Conservation (phyloP, 2,888 invertebrate genomes). For the Epiblema foenella region DNA sequence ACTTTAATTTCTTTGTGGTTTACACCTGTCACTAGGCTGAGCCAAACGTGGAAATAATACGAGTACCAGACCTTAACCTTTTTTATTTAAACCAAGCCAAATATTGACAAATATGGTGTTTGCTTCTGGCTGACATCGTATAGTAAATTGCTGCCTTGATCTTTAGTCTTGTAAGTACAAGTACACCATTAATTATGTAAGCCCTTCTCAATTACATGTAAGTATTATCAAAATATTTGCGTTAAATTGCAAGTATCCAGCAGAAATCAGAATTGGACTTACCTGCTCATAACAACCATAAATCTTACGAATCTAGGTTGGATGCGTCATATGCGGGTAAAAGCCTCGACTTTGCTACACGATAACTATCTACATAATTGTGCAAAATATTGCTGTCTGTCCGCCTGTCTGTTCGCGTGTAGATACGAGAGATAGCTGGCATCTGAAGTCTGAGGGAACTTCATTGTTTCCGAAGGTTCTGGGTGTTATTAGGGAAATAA, state of each 20-base stretch:
- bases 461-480: conserved; percentile 42
- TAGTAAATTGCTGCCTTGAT: neutral
- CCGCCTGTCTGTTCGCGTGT: conserved; percentile 63
- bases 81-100: neutral
- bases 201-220: neutral
- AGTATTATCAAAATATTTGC: neutral
- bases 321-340: conserved; percentile 39
- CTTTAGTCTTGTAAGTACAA: too few relatives aligned
- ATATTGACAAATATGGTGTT: neutral
- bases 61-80: neutral
- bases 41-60: conserved; percentile 10
- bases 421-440: conserved; percentile 56
- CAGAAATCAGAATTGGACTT: neutral
- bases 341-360: conserved; percentile 55
- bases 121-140: neutral
- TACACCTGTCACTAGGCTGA: conserved; percentile 44
- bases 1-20: conserved; percentile 43
- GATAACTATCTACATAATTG: conserved; percentile 77
- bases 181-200: neutral
- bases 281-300: conserved; percentile 17
- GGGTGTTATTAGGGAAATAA: conserved; percentile 38
- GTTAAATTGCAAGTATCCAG: neutral
- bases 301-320: conserved; percentile 27
- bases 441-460: conserved; percentile 49
- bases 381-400: conserved; percentile 70